Conservation (phyloP, 2,888 invertebrate species). For the Ochropleura plecta region DNA sequence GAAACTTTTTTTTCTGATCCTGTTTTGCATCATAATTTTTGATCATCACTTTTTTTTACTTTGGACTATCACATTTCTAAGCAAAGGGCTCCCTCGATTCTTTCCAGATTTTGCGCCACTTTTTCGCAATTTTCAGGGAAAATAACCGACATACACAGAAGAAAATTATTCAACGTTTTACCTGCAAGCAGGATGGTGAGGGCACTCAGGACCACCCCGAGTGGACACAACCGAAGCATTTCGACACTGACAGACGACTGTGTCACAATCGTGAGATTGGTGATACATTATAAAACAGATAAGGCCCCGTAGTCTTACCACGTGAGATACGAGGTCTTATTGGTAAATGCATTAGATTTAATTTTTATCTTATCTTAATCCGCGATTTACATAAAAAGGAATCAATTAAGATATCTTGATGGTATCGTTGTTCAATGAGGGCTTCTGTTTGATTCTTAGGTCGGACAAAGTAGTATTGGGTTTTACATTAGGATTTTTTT, state of each 20-base stretch:
- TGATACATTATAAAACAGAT: constrained; percentile 22
- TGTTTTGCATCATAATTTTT: background rate
- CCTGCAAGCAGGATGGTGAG: constrained; percentile 52
- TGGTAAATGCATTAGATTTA: constrained; percentile 14
- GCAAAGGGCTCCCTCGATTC: background rate
- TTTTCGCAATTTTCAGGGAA: background rate
- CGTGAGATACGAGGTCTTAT: constrained; percentile 18
- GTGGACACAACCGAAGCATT: constrained; percentile 56
- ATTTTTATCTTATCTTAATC: constrained; percentile 39
- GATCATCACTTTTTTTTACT: background rate
- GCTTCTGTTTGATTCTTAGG: background rate
- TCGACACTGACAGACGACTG: constrained; percentile 29
- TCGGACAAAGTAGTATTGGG: background rate
- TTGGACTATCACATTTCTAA: background rate
- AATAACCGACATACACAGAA: background rate
- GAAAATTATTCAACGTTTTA: constrained; percentile 33
- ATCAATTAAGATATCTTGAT: constrained; percentile 1
- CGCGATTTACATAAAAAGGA: constrained; percentile 1
- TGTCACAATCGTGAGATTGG: background rate
- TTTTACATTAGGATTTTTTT: background rate
- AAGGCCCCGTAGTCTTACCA: constrained; percentile 5
- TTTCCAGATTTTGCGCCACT: background rate
- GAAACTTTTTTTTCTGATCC: background rate
- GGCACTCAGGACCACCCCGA: constrained; percentile 19
- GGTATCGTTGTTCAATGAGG: background rate